Conservation (phyloP, 2,797 vertebrate genomes). For the Phylloscopus collybita region DNA sequence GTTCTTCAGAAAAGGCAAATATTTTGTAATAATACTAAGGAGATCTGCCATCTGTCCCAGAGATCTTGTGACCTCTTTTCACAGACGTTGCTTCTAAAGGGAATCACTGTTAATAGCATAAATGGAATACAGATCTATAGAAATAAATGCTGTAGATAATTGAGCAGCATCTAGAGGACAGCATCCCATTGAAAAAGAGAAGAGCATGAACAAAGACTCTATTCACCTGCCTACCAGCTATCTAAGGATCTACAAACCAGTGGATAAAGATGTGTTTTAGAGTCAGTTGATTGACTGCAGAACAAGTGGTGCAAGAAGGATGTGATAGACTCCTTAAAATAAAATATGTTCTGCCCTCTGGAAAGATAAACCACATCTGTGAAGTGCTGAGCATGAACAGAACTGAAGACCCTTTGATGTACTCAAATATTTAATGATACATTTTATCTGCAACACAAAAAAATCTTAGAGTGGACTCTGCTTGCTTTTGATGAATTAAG, state of each 20-base stretch:
- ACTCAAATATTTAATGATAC: neutral
- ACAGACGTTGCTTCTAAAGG: neutral
- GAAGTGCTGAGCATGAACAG: neutral
- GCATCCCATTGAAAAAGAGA: neutral
- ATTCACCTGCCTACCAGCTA: neutral
- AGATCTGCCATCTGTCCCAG: neutral
- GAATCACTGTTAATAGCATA: neutral
- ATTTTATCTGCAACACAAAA: neutral
- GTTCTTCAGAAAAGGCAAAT: neutral
- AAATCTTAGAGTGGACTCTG: neutral
- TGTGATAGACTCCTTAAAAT: neutral
- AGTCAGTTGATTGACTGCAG: neutral
- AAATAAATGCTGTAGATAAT: neutral
- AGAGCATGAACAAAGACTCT: neutral
- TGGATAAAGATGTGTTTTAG: neutral
- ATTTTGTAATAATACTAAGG: neutral
- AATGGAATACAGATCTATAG: neutral
- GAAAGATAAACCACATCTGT: neutral
- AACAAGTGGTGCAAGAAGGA: neutral
- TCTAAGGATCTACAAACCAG: neutral
- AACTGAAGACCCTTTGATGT: neutral
- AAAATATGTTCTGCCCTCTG: neutral
- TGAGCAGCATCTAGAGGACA: neutral
- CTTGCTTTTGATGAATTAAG: neutral
- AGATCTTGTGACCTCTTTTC: neutral